Evolutionary conservation across 2,888 invertebrate genomes (phyloP).

Genomic region (Lacanobia wlatinum): DNA sequence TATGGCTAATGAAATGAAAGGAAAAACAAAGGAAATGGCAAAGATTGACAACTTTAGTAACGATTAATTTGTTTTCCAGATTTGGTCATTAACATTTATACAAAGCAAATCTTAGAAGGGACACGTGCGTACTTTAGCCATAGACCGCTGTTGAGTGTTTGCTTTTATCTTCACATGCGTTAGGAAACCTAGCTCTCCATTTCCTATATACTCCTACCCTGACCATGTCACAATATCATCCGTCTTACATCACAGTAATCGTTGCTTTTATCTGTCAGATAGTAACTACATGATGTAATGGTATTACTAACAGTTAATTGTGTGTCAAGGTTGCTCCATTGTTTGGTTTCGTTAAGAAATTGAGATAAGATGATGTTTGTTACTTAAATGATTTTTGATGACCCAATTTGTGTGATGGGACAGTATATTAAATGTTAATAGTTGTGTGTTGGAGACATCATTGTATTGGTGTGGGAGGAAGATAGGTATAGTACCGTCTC

Average conservation of each 20-base stretch:
- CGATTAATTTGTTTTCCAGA: too few relatives aligned
- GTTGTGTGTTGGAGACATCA: neutral
- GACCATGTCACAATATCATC: slow-evolving; percentile 38
- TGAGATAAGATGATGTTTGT: slow-evolving; percentile 35
- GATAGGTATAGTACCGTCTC: neutral
- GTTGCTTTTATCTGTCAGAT: slow-evolving; percentile 59
- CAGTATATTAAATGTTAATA: neutral
- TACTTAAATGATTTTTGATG: slow-evolving; percentile 32
- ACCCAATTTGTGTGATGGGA: slow-evolving; percentile 16
- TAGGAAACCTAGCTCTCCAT: neutral
- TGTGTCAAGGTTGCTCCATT: slow-evolving; percentile 63
- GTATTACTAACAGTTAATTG: slow-evolving; percentile 61
- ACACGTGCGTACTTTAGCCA: too few relatives aligned
- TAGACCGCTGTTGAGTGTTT: too few relatives aligned
- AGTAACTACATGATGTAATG: slow-evolving; percentile 61
- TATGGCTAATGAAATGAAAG: too few relatives aligned
- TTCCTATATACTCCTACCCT: slow-evolving; percentile 6
- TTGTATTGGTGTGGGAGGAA: neutral
- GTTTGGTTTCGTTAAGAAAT: slow-evolving; percentile 54
- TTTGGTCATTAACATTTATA: too few relatives aligned
- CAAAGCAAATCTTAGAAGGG: too few relatives aligned
- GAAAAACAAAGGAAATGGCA: too few relatives aligned
- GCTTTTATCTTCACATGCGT: too few relatives aligned
- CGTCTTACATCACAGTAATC: slow-evolving; percentile 60
- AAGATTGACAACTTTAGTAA: too few relatives aligned